phyloP scores from a whole-genome alignment of 1,140 invertebrate species.

The Maniola jurtina region DNA sequence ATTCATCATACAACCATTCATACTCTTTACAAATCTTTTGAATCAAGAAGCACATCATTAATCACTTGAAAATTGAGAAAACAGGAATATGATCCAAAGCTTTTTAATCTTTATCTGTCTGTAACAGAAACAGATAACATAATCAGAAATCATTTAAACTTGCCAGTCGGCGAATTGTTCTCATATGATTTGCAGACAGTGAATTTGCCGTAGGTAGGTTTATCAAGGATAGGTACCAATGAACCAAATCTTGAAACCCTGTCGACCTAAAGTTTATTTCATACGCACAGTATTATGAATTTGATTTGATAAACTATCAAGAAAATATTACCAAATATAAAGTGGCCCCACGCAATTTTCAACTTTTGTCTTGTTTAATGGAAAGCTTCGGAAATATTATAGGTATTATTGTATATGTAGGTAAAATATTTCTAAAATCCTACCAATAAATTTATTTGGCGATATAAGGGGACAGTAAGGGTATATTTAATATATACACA shows the following conservation, averaged over 20 bases:
- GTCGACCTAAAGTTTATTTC: slow-evolving; percentile 43
- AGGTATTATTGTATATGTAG: not conserved
- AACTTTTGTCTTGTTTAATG: slow-evolving; percentile 8
- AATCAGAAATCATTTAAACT: too few species aligned
- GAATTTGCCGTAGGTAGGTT: too few species aligned
- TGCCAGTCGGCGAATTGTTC: too few species aligned
- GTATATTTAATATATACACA: slow-evolving; percentile 14
- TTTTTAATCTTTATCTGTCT: too few species aligned
- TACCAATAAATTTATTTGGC: slow-evolving; percentile 45
- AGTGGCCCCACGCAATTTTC: slow-evolving; percentile 22
- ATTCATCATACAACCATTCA: too few species aligned
- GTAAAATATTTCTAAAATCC: slow-evolving; percentile 35
- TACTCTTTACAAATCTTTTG: too few species aligned
- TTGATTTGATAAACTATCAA: slow-evolving; percentile 11
- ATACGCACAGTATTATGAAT: slow-evolving; percentile 30
- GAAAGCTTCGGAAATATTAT: slow-evolving; percentile 14
- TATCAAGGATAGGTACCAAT: slow-evolving; percentile 30
- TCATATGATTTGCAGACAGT: too few species aligned
- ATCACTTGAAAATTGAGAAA: too few species aligned
- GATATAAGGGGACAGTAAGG: slow-evolving; percentile 40
- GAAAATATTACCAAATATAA: slow-evolving; percentile 19
- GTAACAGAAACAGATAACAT: too few species aligned
- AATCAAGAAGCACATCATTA: too few species aligned
- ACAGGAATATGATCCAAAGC: too few species aligned
- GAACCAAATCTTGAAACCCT: slow-evolving; percentile 43